Base-by-base conservation (phyloP, 2,888 invertebrate genomes). In the Epinotia brunnichana region DNA sequence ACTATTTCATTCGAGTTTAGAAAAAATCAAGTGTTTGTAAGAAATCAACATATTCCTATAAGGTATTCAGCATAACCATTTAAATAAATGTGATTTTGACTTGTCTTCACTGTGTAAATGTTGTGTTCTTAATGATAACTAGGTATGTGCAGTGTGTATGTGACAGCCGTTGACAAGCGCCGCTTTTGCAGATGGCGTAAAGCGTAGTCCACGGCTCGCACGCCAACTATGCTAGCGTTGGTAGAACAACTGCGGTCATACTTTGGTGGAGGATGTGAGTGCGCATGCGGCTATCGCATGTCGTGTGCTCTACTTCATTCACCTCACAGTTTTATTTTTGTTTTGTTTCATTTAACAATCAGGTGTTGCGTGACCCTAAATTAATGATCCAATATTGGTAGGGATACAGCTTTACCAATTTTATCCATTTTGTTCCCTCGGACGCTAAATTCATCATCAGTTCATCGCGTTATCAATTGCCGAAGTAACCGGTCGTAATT, bases 191-290 rank as follows among this genome's bases (percentile, higher is more conserved):
- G 92, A 90, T 92, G 92, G 90, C 87, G 91, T 92, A 88, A 91
- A 86, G 89, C 87, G 88, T 90, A 87, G 87, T 86, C 85, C 83
- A 85, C 83, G 85, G 87, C 88, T 86, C 88, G 84, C 88, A 84
- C 82, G 89, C 90, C 91, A 89, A 86, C 88, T 89, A 93, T 93
- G 92, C 90, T 93, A 92, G 92, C 92, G 88, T 90, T 93, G 91
- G 92, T 93, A 87, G 92, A 92, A 87, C 92, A 92, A 86, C 92
- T 93, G 78, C 91, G 92, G 87, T 88, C 88, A 80, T 93, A 93
- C 89, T 92, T 93, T 86, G 89, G 89, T 88, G 92, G 92, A 87
- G 92, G 92, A 90, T 91, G 92, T 93, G 91, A 93, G 92, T 92
- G 88, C 78, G 86, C 85, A 84, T 86, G 88, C 79, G 83, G 85